Base-by-base conservation (phyloP, 2,113 vertebrate genomes). In the Leptosomus discolor region DNA sequence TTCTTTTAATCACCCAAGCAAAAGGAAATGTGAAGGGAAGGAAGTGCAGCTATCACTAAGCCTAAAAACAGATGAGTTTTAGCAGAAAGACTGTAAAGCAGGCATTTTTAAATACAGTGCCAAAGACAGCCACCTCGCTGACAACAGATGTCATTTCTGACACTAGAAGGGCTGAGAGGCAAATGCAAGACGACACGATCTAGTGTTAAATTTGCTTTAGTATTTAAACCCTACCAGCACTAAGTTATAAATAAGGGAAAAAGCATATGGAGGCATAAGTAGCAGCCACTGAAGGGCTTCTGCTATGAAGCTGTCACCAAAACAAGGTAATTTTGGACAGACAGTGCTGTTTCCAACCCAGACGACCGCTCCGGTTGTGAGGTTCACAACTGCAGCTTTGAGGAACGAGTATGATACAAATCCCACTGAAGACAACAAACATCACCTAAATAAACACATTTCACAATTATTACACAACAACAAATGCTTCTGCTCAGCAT, bases 321-420 rank as follows among this genome's bases (percentile, higher is more conserved):
- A 36, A 15, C 29, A 36, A 36, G 36, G 41, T 3, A 14, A 18
- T 8, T 61, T 43, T 16, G 93, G 86, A 50, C 26, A 73, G 23
- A 5, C 73, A 14, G 27, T 2, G 24, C 63, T 41, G 51, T 14
- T 57, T 15, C 60, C 17, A 46, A 46, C 50, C 18, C n/a, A 32
- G 26, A 34, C 0, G 1, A n/a, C 16, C 0, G 2, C 53, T 2
- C 5, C 1, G 4, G 46, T n/a, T 21, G 41, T 1, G 0, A n/a
- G 32, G 50, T 32, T 92, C 34, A 22, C n/a, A 53, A 36, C 39
- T 5, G 58, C 73, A 46, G 56, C 79, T 67, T 24, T 9, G 48
- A 73, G 68, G 64, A 84, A 54, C 3, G 23, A 74, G 37, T 4
- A 9, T 32, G 39, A 24, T 7, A 30, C 48, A 67, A 53, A 51